Conservation (phyloP, 2,113 vertebrate genomes). For the Heteronetta atricapilla region DNA sequence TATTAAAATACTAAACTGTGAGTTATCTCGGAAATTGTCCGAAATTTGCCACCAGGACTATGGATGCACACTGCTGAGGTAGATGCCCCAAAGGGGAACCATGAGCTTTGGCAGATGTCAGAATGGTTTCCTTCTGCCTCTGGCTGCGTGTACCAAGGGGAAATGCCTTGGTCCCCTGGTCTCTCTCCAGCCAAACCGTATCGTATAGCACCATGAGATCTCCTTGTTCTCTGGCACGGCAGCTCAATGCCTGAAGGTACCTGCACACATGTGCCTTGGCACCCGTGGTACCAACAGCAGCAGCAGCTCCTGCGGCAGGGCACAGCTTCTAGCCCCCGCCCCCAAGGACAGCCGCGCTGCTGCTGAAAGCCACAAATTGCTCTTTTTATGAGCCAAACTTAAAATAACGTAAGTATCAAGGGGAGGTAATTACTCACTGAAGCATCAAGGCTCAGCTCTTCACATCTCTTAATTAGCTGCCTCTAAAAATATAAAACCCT, state of each 20-base stretch:
- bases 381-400: background rate
- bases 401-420: background rate
- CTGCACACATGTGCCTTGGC: accelerated
- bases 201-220: background rate
- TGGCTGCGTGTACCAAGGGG: too few species aligned
- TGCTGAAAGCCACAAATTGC: background rate
- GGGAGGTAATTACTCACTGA: background rate
- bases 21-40: background rate
- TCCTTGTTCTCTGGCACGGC: background rate
- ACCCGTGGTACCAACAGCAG: background rate
- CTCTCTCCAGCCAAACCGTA: background rate
- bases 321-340: background rate
- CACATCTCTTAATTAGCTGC: conserved; percentile 9
- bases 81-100: background rate
- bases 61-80: background rate
- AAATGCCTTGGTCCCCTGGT: background rate
- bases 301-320: background rate
- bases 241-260: background rate
- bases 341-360: background rate
- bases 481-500: conserved; percentile 14
- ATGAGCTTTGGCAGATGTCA: background rate
- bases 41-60: background rate
- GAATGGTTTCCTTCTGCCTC: background rate
- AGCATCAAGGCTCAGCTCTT: background rate
- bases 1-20: background rate